These are phyloP conservation scores for Drosophila eugracilis DNA, from an alignment of 1,140 invertebrate species.

Conservation along the genomic window DNA sequence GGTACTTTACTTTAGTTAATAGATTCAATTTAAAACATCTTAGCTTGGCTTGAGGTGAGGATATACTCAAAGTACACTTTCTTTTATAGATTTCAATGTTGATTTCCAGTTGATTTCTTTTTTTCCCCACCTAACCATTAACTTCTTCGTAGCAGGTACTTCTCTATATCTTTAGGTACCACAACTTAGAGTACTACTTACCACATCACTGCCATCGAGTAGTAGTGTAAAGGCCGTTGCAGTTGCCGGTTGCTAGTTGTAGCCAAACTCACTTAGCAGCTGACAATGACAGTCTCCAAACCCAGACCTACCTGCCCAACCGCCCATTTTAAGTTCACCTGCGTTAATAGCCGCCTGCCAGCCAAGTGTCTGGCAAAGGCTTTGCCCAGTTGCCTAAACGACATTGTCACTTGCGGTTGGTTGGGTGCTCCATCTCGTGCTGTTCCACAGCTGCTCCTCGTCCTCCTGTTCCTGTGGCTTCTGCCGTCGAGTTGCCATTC, in stretches of 20 bases:
- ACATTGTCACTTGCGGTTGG: slow-evolving; percentile 82
- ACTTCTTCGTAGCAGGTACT: background rate
- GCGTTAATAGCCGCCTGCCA: slow-evolving; percentile 63
- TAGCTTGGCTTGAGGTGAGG: too few relatives aligned
- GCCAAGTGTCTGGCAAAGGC: slow-evolving; percentile 47
- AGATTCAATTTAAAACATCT: too few relatives aligned
- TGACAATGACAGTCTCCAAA: slow-evolving; percentile 71
- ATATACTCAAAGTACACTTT: too few relatives aligned
- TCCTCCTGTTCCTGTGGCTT: slow-evolving; percentile 27
- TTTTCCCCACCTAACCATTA: too few relatives aligned
- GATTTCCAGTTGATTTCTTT: too few relatives aligned
- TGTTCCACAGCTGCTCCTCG: background rate
- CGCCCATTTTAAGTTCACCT: slow-evolving; percentile 2
- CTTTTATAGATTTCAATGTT: too few relatives aligned
- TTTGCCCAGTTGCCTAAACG: slow-evolving; percentile 66
- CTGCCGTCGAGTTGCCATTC: slow-evolving; percentile 28
- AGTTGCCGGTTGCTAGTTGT: slow-evolving; percentile 32
- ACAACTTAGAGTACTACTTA: background rate
- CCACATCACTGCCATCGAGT: slow-evolving; percentile 20
- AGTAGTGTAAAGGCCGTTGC: slow-evolving; percentile 31
- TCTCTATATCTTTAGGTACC: background rate
- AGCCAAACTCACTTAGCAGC: slow-evolving; percentile 72
- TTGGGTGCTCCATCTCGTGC: slow-evolving; percentile 30
- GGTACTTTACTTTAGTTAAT: too few relatives aligned
- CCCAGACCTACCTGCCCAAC: background rate